Evolutionary conservation across 30 jellyfish, hydroid and myxozoan genomes (phyloP), one percentile per base, ranked within the genome.

Genomic region (Aurelia coerulea): DNA sequence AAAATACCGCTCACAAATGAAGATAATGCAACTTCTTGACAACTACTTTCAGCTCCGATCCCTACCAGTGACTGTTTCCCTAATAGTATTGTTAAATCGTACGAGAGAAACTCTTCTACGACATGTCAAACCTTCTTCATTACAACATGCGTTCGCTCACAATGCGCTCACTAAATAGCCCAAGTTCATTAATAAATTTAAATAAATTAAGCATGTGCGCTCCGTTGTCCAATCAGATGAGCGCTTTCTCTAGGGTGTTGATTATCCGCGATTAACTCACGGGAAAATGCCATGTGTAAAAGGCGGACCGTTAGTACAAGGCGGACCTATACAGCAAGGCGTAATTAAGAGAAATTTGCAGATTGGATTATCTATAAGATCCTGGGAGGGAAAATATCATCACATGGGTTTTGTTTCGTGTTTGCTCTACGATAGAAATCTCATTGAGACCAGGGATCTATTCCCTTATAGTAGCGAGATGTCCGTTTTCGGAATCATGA

Each of bases 151-250:
- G 58, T 62, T 17, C 63, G 65, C 90, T 15, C 81, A 80, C 90
- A 80, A 79, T 79, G 89, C 80, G 58, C 41, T 68, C 84, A 34
- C 85, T 82, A 82, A 82, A 82, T 82, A 82, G 85, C 72, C 72
- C 79, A 18, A 42, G 69, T 79, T 83, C 92, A 83, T 83, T 72
- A 83, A 83, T 83, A 83, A 83, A 83, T 83, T 64, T 71, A 51
- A 83, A 83, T 83, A 83, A 83, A 83, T 83, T 64, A 83, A 65
- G 80, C 92, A 72, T 59, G 80, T 64, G 74, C 32, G 62, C 66
- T 83, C 23, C 73, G 54, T 59, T 72, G 86, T 69, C 92, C 92
- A 83, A 83, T 83, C 92, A 42, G 35, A 23, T 37, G 73, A 23
- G 70, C 51, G 79, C 73, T 19, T 72, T 17, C 80, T 31, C 74